A percentile compares a stretch with the other conserved stretches of the same genome.
Evolutionary conservation across 2,113 vertebrate species (phyloP).

Genomic region (Blennius ocellaris): DNA sequence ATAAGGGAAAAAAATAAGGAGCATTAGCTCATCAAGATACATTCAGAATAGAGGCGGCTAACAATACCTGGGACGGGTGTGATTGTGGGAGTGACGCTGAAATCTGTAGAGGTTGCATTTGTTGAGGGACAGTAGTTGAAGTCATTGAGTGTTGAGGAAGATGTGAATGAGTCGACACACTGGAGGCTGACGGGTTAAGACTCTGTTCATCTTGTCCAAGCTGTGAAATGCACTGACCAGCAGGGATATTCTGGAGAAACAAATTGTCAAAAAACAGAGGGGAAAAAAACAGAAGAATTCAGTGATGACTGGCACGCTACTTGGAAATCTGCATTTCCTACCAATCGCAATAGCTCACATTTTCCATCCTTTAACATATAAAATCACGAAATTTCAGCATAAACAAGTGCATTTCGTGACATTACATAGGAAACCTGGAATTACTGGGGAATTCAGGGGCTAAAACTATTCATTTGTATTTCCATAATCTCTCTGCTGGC

Average conservation of each 20-base stretch:
- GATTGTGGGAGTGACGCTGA: conserved; percentile 71
- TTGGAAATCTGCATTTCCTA: conserved; percentile 60
- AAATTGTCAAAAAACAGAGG: neutral
- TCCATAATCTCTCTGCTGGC: conserved; percentile 41
- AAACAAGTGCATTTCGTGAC: neutral
- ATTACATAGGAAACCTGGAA: conserved; percentile 20
- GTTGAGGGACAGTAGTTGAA: conserved; percentile 55
- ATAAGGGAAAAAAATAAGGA: neutral
- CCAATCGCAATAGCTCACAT: conserved; percentile 46
- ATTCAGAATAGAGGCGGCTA: no score
- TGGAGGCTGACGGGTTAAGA: conserved; percentile 76
- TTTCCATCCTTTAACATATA: conserved; percentile 52
- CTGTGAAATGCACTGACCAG: conserved; percentile 82
- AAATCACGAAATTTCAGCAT: conserved; percentile 31
- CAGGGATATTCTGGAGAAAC: conserved; percentile 66
- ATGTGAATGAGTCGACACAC: conserved; percentile 52
- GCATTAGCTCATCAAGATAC: neutral
- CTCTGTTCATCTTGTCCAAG: conserved; percentile 75
- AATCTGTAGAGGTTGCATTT: conserved; percentile 85
- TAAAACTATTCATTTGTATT: conserved; percentile 54
- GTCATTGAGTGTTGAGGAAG: conserved; percentile 47
- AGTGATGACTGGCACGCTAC: conserved; percentile 27
- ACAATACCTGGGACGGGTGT: conserved; percentile 86
- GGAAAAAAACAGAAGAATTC: conserved; percentile 5
- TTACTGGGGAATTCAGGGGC: conserved; percentile 5